Evolutionary conservation across 2,888 invertebrate species (phyloP), one percentile per base, ranked within the genome.

Genomic region (Chorisops tibialis): DNA sequence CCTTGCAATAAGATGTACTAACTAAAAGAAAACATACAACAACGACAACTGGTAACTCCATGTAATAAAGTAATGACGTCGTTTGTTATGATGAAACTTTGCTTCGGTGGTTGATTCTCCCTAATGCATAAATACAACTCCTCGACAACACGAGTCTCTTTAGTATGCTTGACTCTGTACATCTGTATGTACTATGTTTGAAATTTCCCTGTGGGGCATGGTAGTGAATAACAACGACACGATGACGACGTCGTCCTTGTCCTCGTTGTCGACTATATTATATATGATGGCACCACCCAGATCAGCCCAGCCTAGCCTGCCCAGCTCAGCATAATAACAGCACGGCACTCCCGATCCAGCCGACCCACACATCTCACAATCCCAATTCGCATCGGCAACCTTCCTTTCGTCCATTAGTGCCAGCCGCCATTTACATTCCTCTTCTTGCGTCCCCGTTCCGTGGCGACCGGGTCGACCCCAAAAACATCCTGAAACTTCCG

Each of bases 61-160:
- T 56, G 56, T 49, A 56, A 56, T 60, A 63, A 63, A 56, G 61
- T 63, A 63, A 63, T 61, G 63, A 63, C 63, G 60, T 63, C 61
- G 63, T 60, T 63, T 61, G 60, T 61, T 63, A 63, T 63, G 61
- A 63, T 56, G 59, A 37, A 51, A 61, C 52, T 54, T 63, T 63
- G 63, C 61, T 63, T 63, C 60, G 63, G 63, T 63, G 56, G 63
- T 63, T 56, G 52, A 41, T 48, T 56, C 18, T 56, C 56, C 56
- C 56, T n/a, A 56, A 30, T 24, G 56, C 56, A 43, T 21, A 56
- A 43, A 56, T 3, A 11, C 35, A 16, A 22, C 50, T 50, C 18
- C 9, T n/a, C 7, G 41, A 24, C 54, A 22, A 54, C 22, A 41
- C 37, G 14, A 12, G 43, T 12, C 22, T 2, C 11, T 21, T 9